Base-by-base conservation (phyloP, 2,113 vertebrate genomes). In the Halcyon malimbica region DNA sequence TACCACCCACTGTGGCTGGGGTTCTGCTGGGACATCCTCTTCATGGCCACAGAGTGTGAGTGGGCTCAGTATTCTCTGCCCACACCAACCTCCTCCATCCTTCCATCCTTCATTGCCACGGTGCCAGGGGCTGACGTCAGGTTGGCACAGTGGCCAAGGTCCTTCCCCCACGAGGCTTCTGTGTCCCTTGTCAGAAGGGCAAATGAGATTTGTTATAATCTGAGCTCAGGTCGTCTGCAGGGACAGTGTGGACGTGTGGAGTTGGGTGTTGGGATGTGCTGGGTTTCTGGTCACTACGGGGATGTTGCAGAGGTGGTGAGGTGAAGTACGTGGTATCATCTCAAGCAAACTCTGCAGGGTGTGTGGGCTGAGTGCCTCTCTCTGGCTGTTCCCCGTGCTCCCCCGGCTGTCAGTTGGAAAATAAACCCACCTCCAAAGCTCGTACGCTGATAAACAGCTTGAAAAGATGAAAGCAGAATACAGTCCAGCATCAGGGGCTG, bases 41-140 rank as follows among this genome's bases (percentile, higher is more conserved):
- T 44, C 2, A 0, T 33, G n/a, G 24, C 41, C 46, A 13, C 5
- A 4, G 35, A 62, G 62, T 44, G 26, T 1, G 2, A 6, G n/a
- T 1, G 2, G 13, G 4, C 17, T n/a, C 1, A 1, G 16, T 67
- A 37, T 35, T 35, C 35, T 89, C n/a, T 53, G 70, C 78, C 35
- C 50, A 4, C 28, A 6, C 26, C 15, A 8, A 2, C 48, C 65
- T 60, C 39, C 39, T 75, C 35, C 21, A 6, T 33, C 57, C 37
- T 88, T 23, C 46, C 2, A 1, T 28, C 48, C 44, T 68, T 85
- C 53, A 6, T 7, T 63, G 70, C 67, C 0, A 3, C 1, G 0
- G 11, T 39, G 56, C 6, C 65, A 44, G 67, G 77, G 65, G 89
- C 48, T 74, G 48, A 33, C 3, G 13, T 33, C 57, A 57, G 80